Percentiles rank a stretch among this genome's conserved stretches.
Conservation (phyloP, 1,140 invertebrate genomes). For the Drosophila asahinai region DNA sequence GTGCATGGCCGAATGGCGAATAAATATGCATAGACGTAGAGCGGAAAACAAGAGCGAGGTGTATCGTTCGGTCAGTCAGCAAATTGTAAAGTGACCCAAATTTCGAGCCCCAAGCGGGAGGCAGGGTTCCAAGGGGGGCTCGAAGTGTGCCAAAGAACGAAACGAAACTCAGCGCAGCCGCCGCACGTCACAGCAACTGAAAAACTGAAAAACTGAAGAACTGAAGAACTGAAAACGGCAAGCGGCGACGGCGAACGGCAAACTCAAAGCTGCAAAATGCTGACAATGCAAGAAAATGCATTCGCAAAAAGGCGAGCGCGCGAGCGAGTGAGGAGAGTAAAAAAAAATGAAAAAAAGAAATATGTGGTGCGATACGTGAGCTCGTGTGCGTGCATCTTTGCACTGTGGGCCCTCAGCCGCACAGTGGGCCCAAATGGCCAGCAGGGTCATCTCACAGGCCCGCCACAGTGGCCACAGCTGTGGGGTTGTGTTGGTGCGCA, state of each 20-base stretch:
- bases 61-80: constrained; percentile 77
- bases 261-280: constrained; percentile 65
- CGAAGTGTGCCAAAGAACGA: constrained; percentile 76
- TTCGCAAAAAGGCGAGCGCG: constrained; percentile 45
- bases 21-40: constrained; percentile 59
- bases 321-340: constrained; percentile 27
- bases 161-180: constrained; percentile 54
- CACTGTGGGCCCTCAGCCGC: constrained; percentile 47
- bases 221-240: constrained; percentile 11
- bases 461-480: constrained; percentile 19
- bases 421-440: constrained; percentile 9
- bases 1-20: constrained; percentile 62
- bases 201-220: constrained; percentile 20
- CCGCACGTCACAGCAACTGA: constrained; percentile 58
- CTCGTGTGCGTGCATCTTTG: constrained; percentile 51
- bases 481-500: constrained; percentile 17
- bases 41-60: constrained; percentile 57
- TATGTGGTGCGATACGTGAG: constrained; percentile 52
- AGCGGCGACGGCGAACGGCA: constrained; percentile 37
- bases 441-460: constrained; percentile 9
- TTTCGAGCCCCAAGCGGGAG: constrained; percentile 46
- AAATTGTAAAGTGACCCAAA: constrained; percentile 83
- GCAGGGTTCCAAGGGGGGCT: constrained; percentile 19
- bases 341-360: constrained; percentile 4
- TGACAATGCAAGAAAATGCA: constrained; percentile 82